These are phyloP conservation scores for Ladona fulva DNA, from an alignment of 1,140 invertebrate genomes.

Conservation along the genomic window DNA sequence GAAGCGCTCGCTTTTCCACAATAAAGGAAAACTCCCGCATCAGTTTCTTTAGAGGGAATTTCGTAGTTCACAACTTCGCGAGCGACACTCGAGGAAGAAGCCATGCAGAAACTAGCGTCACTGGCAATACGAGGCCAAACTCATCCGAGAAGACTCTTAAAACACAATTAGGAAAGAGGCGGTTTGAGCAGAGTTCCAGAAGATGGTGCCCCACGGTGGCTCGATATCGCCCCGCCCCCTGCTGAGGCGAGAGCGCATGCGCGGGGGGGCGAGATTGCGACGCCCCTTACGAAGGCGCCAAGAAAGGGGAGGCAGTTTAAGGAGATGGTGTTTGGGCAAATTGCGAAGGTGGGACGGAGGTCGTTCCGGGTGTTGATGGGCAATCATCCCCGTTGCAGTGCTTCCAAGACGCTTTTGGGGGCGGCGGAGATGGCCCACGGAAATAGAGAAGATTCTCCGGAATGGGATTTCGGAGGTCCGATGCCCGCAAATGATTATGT, in stretches of 20 bases:
- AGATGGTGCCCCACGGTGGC: background rate
- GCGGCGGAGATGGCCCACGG: no score
- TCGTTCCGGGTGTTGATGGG: background rate
- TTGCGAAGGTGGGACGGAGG: background rate
- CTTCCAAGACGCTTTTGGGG: background rate
- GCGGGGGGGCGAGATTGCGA: background rate
- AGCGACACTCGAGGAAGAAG: no score
- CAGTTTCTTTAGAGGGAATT: no score
- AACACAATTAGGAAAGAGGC: background rate
- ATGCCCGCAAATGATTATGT: no score
- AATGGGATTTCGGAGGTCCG: no score
- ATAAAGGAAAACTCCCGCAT: no score
- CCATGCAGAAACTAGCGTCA: no score
- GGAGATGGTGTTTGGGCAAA: background rate
- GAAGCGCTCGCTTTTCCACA: no score
- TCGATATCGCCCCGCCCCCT: background rate
- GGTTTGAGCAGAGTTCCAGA: background rate
- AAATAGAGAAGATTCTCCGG: no score
- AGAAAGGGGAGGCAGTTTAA: background rate
- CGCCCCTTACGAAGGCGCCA: background rate
- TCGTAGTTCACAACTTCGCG: no score
- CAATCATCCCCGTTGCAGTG: background rate
- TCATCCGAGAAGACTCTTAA: background rate
- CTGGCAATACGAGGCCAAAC: no score
- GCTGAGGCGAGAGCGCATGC: background rate